Evolutionary conservation across 1,140 invertebrate genomes (phyloP), one percentile per base, ranked within the genome.

Genomic region (Papilio helenus): DNA sequence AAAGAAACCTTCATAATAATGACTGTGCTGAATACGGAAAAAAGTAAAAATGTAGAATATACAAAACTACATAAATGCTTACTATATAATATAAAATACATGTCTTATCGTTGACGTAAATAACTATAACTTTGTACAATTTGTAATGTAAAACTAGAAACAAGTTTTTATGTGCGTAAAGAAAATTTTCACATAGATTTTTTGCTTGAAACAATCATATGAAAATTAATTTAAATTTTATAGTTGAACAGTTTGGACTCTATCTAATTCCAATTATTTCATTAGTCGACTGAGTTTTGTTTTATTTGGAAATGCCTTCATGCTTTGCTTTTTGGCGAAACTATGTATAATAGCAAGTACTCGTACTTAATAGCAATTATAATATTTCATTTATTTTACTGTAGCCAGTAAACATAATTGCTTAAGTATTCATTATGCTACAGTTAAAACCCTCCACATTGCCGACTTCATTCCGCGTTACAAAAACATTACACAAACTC

Each of bases 401-500:
- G 12, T 65, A 29, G n/a, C 14, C 12, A 29, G 23, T 65, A 65
- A 29, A 65, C 3, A 26, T 65, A 65, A 65, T 29, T 14, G 9
- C n/a, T 61, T 26, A 61, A 61, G 23, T 65, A 29, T 65, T 65
- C 23, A 65, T 65, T 29, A 0, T 16, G 26, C 12, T 65, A 26
- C 61, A 65, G 29, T 65, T 65, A 65, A 65, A 55, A 55, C 51
- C 23, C 26, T 65, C 61, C 61, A 65, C 61, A 65, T 65, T 26
- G 23, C 61, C 61, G 61, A 65, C 61, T 16, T 65, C 58, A 61
- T 61, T 61, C 20, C 26, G 61, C 29, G 61, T 29, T 65, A 20
- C 10, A n/a, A 20, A 65, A 65, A 65, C 61, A 65, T 65, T 26
- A 29, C 20, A 61, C 23, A 65, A 65, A 58, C 55, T 58, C 26